These are phyloP conservation scores for Cichlasoma orientale DNA, from an alignment of 2,797 vertebrate species.

Conservation along the genomic window DNA sequence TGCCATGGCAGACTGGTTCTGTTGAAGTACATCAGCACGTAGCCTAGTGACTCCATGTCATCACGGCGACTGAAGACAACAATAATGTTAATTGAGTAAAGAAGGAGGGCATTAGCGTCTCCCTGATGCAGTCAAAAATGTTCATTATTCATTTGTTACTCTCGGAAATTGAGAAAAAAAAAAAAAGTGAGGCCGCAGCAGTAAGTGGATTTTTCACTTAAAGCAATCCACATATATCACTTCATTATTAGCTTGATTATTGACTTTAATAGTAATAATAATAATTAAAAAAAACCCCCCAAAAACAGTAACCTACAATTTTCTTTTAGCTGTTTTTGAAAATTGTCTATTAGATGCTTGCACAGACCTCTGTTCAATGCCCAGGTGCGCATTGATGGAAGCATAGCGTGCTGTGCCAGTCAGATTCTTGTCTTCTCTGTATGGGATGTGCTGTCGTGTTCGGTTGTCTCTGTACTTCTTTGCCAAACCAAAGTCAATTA, in stretches of 20 bases:
- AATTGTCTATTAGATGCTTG: neutral
- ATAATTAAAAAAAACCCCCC: too few species aligned
- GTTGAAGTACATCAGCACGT: conserved; percentile 99
- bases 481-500: conserved; percentile 99
- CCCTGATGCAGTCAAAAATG: neutral
- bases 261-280: too few species aligned
- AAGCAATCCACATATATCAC: too few species aligned
- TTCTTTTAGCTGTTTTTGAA: neutral
- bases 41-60: conserved; percentile 99
- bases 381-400: conserved; percentile 98
- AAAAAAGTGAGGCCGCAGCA: neutral
- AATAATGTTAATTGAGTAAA: neutral
- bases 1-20: conserved; percentile 99
- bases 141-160: neutral
- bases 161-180: neutral
- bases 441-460: conserved; percentile 99
- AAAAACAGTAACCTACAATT: neutral
- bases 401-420: conserved; percentile 99
- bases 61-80: conserved; percentile 90
- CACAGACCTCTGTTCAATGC: conserved; percentile 96
- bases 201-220: too few species aligned
- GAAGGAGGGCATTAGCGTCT: neutral
- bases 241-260: too few species aligned
- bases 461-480: conserved; percentile 99
- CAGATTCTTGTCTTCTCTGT: conserved; percentile 99